These are phyloP conservation scores for Atherix ibis DNA, from an alignment of 2,888 invertebrate genomes.

Conservation along the genomic window DNA sequence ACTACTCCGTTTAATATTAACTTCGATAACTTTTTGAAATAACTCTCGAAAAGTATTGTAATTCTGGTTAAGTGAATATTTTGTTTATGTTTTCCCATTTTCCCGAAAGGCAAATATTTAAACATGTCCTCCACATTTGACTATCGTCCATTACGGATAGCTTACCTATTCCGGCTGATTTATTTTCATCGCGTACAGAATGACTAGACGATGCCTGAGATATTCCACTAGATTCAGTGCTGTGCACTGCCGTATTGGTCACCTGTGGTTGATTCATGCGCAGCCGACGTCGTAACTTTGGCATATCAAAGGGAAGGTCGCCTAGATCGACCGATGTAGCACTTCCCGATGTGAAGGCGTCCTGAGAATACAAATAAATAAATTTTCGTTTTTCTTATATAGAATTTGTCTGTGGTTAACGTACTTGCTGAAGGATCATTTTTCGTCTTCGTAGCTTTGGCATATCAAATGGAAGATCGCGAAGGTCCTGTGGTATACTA, in stretches of 20 bases:
- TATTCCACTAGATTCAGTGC: conserved; percentile 53
- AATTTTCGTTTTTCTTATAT: too few species aligned
- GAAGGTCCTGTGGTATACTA: conserved; percentile 48
- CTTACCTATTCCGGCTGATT: conserved; percentile 36
- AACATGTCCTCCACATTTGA: too few species aligned
- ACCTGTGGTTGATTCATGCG: conserved; percentile 37
- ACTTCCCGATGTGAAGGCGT: conserved; percentile 50
- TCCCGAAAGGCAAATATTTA: too few species aligned
- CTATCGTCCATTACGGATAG: conserved; percentile 2
- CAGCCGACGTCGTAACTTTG: conserved; percentile 62
- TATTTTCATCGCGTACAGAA: conserved; percentile 58
- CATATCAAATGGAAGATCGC: conserved; percentile 79
- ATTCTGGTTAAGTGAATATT: too few species aligned
- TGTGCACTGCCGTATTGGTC: conserved; percentile 28
- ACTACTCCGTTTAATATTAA: too few species aligned
- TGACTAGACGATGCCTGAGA: conserved; percentile 72
- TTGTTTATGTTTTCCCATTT: too few species aligned
- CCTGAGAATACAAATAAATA: conserved; percentile 16
- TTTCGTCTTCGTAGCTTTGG: conserved; percentile 63
- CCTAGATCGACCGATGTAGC: conserved; percentile 61
- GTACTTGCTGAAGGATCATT: conserved; percentile 44
- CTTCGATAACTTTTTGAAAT: too few species aligned
- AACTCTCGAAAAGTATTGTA: too few species aligned
- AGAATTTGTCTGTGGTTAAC: too few species aligned
- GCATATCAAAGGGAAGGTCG: conserved; percentile 83